phyloP scores from a whole-genome alignment of 2,888 invertebrate genomes.

The Drosophila buzzatii region DNA sequence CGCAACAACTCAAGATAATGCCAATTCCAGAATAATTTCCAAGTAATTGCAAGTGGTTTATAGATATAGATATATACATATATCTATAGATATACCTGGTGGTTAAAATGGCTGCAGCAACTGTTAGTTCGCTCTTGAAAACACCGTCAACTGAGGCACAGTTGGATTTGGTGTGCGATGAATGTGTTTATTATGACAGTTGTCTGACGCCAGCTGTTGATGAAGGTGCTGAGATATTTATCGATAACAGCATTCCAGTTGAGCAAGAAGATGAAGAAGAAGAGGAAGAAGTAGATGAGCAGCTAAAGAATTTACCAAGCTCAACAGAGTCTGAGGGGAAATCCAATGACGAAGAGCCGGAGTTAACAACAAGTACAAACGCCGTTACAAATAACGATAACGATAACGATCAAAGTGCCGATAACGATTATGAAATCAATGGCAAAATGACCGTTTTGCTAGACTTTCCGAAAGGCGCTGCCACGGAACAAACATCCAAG shows the following conservation, averaged over 20 bases:
- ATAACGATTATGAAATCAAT: constrained; percentile 19
- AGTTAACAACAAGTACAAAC: constrained; percentile 31
- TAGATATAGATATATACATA: not conserved
- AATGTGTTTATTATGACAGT: constrained; percentile 64
- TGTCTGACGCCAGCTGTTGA: constrained; percentile 22
- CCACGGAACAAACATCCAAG: not conserved
- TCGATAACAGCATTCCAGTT: constrained; percentile 76
- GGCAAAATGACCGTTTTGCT: constrained; percentile 4
- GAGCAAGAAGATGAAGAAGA: constrained; percentile 47
- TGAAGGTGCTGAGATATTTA: constrained; percentile 48
- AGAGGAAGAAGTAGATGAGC: constrained; percentile 8
- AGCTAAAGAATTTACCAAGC: constrained; percentile 12
- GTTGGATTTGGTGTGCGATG: constrained; percentile 58
- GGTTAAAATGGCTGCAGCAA: constrained; percentile 72
- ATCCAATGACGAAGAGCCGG: constrained; percentile 51
- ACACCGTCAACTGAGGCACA: constrained; percentile 33
- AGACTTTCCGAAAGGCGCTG: not conserved
- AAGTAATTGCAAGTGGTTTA: constrained; percentile 17
- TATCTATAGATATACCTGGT: not conserved
- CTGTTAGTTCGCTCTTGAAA: constrained; percentile 69
- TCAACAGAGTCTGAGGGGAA: constrained; percentile 28
- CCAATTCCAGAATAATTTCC: constrained; percentile 14
- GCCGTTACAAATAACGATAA: constrained; percentile 7
- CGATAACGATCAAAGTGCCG: not conserved
- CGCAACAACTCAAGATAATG: not conserved